These are phyloP conservation scores for Papilio elwesi DNA, from an alignment of 2,888 invertebrate genomes.

Conservation along the genomic window DNA sequence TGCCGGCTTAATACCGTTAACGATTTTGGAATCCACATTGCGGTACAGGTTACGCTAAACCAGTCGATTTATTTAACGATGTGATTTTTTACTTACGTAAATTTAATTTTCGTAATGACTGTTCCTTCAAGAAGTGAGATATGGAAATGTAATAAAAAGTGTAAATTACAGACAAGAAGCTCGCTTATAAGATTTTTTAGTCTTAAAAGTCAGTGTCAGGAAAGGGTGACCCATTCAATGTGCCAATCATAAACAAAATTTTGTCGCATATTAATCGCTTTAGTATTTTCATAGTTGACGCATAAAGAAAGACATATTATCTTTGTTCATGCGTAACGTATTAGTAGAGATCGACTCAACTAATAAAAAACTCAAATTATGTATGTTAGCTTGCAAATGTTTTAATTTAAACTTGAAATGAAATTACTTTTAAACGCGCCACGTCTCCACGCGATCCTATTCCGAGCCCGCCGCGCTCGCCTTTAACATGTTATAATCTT, in stretches of 20 bases:
- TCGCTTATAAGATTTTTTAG: too few relatives aligned
- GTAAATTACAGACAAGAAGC: too few relatives aligned
- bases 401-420: constrained; percentile 73
- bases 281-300: too few relatives aligned
- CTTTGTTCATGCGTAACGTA: too few relatives aligned
- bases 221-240: too few relatives aligned
- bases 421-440: constrained; percentile 74
- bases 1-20: constrained; percentile 74
- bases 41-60: constrained; percentile 50
- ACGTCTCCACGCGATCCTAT: constrained; percentile 26
- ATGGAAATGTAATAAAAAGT: too few relatives aligned
- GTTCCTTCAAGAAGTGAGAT: too few relatives aligned
- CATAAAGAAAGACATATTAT: too few relatives aligned
- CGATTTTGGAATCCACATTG: constrained; percentile 70
- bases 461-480: constrained; percentile 15
- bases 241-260: too few relatives aligned
- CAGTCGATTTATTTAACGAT: not conserved
- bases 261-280: too few relatives aligned
- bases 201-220: too few relatives aligned
- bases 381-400: constrained; percentile 71
- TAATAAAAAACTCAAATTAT: constrained; percentile 48
- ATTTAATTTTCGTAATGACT: not conserved
- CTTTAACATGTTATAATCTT: constrained; percentile 30
- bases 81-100: not conserved
- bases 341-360: too few relatives aligned